Evolutionary conservation across 2,113 vertebrate species (phyloP).

Genomic region (Anguilla japonica): DNA sequence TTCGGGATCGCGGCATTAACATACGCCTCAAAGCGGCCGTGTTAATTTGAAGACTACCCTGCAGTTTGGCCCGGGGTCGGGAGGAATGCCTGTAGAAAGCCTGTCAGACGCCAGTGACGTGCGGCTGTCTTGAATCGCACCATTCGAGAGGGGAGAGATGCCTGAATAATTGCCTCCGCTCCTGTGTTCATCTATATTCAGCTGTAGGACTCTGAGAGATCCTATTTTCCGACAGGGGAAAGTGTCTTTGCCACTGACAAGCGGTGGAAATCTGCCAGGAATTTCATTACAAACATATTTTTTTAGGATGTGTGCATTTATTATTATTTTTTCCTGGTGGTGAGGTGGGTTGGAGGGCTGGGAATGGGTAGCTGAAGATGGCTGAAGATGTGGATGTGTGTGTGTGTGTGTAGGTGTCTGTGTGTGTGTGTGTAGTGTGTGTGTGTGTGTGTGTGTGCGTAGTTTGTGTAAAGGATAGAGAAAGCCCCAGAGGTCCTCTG

Average conservation of each 20-base stretch:
- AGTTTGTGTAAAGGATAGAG: background rate
- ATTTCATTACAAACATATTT: background rate
- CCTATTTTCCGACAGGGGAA: background rate
- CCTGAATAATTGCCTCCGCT: background rate
- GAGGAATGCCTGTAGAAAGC: background rate
- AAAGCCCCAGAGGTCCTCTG: background rate
- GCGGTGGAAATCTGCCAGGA: background rate
- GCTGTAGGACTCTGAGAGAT: background rate
- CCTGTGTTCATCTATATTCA: constrained; percentile 2
- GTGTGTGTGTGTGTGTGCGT: background rate
- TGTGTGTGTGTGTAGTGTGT: no score
- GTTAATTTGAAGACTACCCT: background rate
- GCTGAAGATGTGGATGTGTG: background rate
- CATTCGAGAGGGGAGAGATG: background rate
- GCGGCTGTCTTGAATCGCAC: background rate
- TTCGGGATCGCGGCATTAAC: background rate
- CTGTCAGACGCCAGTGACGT: background rate
- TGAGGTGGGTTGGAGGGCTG: background rate
- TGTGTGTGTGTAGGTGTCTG: no score
- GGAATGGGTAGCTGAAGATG: background rate
- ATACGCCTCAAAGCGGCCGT: background rate
- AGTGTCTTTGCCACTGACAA: background rate
- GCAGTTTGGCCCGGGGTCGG: background rate
- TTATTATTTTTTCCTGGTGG: background rate
- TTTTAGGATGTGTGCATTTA: background rate